Evolutionary conservation across 1,140 invertebrate species (phyloP), one percentile per base, ranked within the genome.

Genomic region (Cotesia typhae): DNA sequence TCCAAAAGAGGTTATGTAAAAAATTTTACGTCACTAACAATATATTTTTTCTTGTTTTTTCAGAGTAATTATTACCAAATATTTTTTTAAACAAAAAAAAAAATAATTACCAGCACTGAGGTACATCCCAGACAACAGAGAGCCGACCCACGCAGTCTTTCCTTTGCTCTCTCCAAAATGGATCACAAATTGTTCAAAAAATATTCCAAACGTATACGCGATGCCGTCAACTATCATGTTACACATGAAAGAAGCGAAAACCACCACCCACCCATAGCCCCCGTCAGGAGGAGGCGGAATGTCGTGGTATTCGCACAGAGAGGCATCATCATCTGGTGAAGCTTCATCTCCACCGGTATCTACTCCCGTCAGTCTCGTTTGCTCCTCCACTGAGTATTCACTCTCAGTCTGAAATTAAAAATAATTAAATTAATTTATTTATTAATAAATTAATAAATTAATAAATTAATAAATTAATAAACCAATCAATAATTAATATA

Each of bases 211-310:
- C 4, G 95, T 96, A 86, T 97, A 97, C 4, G 95, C 95, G 51
- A 97, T 96, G 73, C 98, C 98, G 83, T 99, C 98, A n/a, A 98
- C 96, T 74, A 99, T 95, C 88, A 99, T 93, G 90, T 99, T 99
- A 84, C 96, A 98, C 90, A 98, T 92, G 86, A 99, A 99, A 6
- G 95, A 97, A 59, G 95, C 96, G 78, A 97, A 92, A 37, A 98
- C 97, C 73, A 99, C 84, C 59, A 96, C 93, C 96, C 96, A 98
- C 37, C 95, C 96, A 86, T 95, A 96, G 28, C 94, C 94, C 52
- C 94, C 94, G 81, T 95, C 94, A 6, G 94, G 94, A 10, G 94
- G 93, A 63, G 94, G 92, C 14, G 94, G 94, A 63, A 95, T 88
- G 74, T 94, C 92, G 72, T 91, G 90, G 79, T 93, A 93, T 79